phyloP scores from a whole-genome alignment of 2,113 vertebrate genomes.

The Indicator maculatus region DNA sequence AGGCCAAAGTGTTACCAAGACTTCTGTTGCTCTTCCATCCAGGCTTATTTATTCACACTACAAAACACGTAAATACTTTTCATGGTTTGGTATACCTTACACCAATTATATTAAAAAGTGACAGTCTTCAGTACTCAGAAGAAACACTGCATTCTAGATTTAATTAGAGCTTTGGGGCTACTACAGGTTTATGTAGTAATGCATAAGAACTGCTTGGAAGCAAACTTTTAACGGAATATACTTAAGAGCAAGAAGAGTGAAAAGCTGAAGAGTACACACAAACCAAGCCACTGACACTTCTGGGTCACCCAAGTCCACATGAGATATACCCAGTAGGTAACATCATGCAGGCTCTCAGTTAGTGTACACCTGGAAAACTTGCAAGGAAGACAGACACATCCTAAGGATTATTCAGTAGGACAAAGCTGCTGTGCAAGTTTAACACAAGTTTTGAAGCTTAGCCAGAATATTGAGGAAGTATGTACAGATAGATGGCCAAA shows the following conservation, averaged over 20 bases:
- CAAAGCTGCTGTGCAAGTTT: constrained; percentile 29
- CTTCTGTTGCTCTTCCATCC: constrained; percentile 67
- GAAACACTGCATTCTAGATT: constrained; percentile 63
- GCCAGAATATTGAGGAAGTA: neutral
- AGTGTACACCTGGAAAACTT: constrained; percentile 55
- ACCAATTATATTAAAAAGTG: constrained; percentile 56
- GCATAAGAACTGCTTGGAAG: constrained; percentile 46
- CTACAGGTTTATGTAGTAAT: constrained; percentile 44
- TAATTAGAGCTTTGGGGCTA: constrained; percentile 48
- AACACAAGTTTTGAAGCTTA: constrained; percentile 12
- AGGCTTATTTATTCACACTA: constrained; percentile 71
- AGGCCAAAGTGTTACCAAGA: constrained; percentile 70
- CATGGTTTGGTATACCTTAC: constrained; percentile 70
- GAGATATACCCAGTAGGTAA: constrained; percentile 57
- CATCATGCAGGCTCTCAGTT: constrained; percentile 61
- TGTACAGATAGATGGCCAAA: neutral
- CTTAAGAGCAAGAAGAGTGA: constrained; percentile 49
- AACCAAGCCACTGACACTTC: constrained; percentile 59
- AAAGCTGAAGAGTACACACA: constrained; percentile 50
- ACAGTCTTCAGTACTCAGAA: constrained; percentile 68
- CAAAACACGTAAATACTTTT: constrained; percentile 73
- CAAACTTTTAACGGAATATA: constrained; percentile 12
- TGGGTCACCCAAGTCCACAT: constrained; percentile 47
- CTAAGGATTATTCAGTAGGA: constrained; percentile 47
- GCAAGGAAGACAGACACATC: constrained; percentile 43